Evolutionary conservation across 2,888 invertebrate genomes (phyloP).

Genomic region (Acanthacorydalis orientalis): DNA sequence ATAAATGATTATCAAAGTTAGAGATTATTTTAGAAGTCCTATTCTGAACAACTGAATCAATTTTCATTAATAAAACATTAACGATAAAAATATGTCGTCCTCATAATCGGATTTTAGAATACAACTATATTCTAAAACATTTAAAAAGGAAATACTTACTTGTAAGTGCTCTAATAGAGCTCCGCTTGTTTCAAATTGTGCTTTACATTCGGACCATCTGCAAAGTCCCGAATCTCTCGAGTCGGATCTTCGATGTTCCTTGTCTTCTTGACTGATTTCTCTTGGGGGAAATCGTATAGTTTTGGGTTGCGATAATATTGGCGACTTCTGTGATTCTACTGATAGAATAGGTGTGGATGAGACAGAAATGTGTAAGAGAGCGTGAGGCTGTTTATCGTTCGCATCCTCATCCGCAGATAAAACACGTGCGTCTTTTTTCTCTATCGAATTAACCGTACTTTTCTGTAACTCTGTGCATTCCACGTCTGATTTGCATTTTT

Average conservation of each 20-base stretch:
- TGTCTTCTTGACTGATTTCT: conserved; percentile 21
- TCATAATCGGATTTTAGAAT: background rate
- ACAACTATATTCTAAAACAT: background rate
- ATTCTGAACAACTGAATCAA: no score
- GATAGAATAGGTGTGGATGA: conserved; percentile 14
- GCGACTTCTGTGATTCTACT: conserved; percentile 39
- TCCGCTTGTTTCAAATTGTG: conserved; percentile 60
- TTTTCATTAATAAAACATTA: no score
- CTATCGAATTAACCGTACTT: background rate
- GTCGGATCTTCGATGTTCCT: conserved; percentile 20
- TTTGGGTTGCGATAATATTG: conserved; percentile 65
- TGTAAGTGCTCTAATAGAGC: conserved; percentile 78
- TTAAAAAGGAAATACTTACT: conserved; percentile 28
- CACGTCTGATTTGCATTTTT: background rate
- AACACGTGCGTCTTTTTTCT: background rate
- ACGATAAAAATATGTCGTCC: background rate
- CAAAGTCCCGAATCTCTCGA: conserved; percentile 33
- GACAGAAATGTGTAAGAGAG: conserved; percentile 20
- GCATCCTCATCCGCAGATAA: conserved; percentile 26
- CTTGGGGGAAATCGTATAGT: conserved; percentile 63
- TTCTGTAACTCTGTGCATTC: background rate
- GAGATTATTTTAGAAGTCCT: no score
- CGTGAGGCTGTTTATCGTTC: conserved; percentile 19
- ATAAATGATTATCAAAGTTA: no score
- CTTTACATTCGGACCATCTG: conserved; percentile 69